Conservation (phyloP, 2,797 vertebrate species). For the Arnoldichthys spilopterus region DNA sequence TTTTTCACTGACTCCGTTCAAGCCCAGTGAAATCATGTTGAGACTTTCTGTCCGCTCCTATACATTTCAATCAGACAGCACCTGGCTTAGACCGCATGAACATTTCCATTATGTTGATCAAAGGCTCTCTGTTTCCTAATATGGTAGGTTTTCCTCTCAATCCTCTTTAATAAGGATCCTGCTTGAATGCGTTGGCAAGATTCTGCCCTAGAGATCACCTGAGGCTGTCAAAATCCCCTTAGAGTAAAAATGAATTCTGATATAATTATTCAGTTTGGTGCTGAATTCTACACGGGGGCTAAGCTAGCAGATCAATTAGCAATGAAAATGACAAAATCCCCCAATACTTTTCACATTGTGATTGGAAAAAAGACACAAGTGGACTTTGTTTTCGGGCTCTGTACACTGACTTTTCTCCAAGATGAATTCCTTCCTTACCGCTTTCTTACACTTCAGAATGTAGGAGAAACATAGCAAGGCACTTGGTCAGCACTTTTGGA, state of each 20-base stretch:
- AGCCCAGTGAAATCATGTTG: conserved; percentile 9
- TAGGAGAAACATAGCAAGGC: background rate
- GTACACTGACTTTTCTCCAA: background rate
- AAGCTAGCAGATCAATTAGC: conserved; percentile 8
- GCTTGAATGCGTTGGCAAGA: conserved; percentile 7
- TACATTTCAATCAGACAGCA: conserved; percentile 46
- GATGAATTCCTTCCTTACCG: conserved; percentile 15
- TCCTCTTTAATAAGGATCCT: conserved; percentile 16
- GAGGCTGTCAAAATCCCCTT: conserved; percentile 10
- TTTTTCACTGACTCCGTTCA: conserved; percentile 11
- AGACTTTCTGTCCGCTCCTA: conserved; percentile 42
- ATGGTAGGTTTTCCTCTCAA: conserved; percentile 42
- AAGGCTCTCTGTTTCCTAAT: conserved; percentile 43
- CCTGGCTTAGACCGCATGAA: conserved; percentile 39
- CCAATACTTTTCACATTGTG: background rate
- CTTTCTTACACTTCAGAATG: conserved; percentile 16
- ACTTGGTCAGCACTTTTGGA: conserved; percentile 10
- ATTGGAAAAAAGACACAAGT: background rate
- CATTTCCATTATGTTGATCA: conserved; percentile 53
- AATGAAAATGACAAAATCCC: conserved; percentile 15
- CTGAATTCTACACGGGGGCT: background rate
- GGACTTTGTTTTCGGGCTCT: background rate
- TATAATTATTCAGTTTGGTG: conserved; percentile 5
- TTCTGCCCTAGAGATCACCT: conserved; percentile 2
- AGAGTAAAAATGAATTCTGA: background rate